A percentile compares a stretch with the other conserved stretches of the same genome.
These are phyloP conservation scores for Elysia crispata DNA, from an alignment of 2,888 invertebrate species.

Conservation along the genomic window DNA sequence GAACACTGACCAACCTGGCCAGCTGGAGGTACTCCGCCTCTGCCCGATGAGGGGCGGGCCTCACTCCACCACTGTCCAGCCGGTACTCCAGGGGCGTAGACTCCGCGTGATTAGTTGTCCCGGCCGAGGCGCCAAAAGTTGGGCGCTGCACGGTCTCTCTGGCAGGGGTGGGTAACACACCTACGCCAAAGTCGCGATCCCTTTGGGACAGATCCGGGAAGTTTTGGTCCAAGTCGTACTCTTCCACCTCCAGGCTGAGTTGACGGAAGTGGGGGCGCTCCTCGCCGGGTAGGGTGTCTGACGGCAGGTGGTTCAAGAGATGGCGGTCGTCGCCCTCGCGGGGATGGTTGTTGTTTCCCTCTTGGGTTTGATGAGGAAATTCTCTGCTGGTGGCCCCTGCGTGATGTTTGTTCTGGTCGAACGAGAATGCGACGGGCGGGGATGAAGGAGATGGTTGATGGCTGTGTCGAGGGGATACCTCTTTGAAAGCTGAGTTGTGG, in stretches of 20 bases:
- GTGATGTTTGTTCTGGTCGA: slow-evolving; percentile 17
- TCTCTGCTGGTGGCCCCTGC: neutral
- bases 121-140: neutral
- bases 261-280: slow-evolving; percentile 34
- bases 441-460: slow-evolving; percentile 21
- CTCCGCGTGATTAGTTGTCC: neutral
- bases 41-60: slow-evolving; percentile 43
- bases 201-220: slow-evolving; percentile 60
- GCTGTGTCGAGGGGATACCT: slow-evolving; percentile 16
- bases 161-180: too few species aligned
- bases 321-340: neutral
- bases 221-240: slow-evolving; percentile 76
- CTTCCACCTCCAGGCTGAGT: slow-evolving; percentile 65
- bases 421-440: slow-evolving; percentile 2
- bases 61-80: slow-evolving; percentile 45
- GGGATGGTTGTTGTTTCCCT: neutral
- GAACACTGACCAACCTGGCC: slow-evolving; percentile 91
- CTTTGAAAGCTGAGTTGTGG: slow-evolving; percentile 37
- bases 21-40: slow-evolving; percentile 78
- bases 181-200: neutral
- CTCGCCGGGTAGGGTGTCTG: slow-evolving; percentile 6
- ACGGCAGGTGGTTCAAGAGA: slow-evolving; percentile 6
- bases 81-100: slow-evolving; percentile 49
- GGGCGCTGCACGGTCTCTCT: too few species aligned
- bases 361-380: neutral